These are phyloP conservation scores for Zaprionus vittiger DNA, from an alignment of 1,140 invertebrate genomes.

Conservation along the genomic window DNA sequence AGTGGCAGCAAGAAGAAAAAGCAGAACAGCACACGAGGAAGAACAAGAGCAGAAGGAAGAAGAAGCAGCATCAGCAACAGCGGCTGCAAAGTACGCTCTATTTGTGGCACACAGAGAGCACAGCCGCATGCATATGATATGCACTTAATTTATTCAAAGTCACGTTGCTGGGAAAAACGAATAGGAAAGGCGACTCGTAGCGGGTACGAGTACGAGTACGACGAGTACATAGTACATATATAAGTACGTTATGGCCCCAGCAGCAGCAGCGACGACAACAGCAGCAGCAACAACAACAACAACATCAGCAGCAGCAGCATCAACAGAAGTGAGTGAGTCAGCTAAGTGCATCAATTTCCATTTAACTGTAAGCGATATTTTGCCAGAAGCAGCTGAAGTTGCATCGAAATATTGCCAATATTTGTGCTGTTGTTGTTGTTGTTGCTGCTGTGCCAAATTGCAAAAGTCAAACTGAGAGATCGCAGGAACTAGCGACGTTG, in stretches of 20 bases:
- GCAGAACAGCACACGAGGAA: background rate
- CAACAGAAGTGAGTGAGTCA: slow-evolving; percentile 79
- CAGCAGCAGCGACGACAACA: slow-evolving; percentile 14
- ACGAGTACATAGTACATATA: slow-evolving; percentile 25
- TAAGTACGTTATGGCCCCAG: slow-evolving; percentile 44
- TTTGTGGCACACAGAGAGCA: slow-evolving; percentile 44
- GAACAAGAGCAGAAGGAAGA: slow-evolving; percentile 4
- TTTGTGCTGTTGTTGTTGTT: slow-evolving; percentile 49
- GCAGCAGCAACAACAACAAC: slow-evolving; percentile 5
- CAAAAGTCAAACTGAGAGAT: slow-evolving; percentile 72
- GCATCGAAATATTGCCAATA: slow-evolving; percentile 56
- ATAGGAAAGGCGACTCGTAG: slow-evolving; percentile 41
- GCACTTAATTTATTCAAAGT: slow-evolving; percentile 79
- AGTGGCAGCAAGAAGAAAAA: slow-evolving; percentile 2
- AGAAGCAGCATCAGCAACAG: background rate
- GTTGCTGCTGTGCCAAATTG: slow-evolving; percentile 76
- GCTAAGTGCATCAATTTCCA: slow-evolving; percentile 83
- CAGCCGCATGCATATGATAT: slow-evolving; percentile 67
- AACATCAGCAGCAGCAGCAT: slow-evolving; percentile 9
- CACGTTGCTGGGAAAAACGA: slow-evolving; percentile 66
- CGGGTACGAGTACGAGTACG: slow-evolving; percentile 6
- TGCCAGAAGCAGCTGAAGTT: slow-evolving; percentile 50
- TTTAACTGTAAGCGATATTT: slow-evolving; percentile 83
- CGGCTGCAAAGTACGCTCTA: slow-evolving; percentile 56
- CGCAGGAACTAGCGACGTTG: slow-evolving; percentile 60